phyloP scores from a whole-genome alignment of 2,888 invertebrate species.

The Drosophila eohydei region DNA sequence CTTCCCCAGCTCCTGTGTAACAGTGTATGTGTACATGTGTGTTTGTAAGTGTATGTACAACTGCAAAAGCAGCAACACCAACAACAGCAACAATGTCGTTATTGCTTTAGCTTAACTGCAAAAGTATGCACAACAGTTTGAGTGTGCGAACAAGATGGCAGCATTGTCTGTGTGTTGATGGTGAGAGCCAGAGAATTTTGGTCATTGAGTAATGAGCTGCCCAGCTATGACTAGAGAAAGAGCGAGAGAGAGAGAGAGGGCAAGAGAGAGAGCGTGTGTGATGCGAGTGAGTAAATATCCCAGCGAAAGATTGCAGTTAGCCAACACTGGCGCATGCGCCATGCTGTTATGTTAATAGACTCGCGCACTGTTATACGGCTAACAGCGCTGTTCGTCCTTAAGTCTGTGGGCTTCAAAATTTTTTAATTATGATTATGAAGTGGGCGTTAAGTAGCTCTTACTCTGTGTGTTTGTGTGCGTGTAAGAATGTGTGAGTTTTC shows the following conservation, averaged over 20 bases:
- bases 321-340: constrained; percentile 54
- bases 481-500: constrained; percentile 14
- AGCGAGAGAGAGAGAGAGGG: neutral
- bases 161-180: constrained; percentile 22
- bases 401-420: constrained; percentile 32
- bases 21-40: constrained; percentile 6
- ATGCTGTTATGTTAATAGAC: constrained; percentile 25
- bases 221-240: constrained; percentile 8
- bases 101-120: constrained; percentile 44
- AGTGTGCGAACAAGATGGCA: constrained; percentile 52
- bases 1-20: constrained; percentile 23
- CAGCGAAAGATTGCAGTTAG: constrained; percentile 30
- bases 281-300: constrained; percentile 52
- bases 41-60: constrained; percentile 40
- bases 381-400: constrained; percentile 30
- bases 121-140: constrained; percentile 45
- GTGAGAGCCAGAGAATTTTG: constrained; percentile 16
- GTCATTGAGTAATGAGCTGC: constrained; percentile 12
- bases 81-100: constrained; percentile 43
- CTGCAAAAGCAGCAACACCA: constrained; percentile 50
- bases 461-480: constrained; percentile 9
- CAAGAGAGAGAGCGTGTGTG: neutral
- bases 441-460: constrained; percentile 43
- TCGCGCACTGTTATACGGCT: constrained; percentile 20
- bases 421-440: constrained; percentile 69